Base-by-base conservation (phyloP, 2,113 vertebrate genomes). In the Apeltes quadracus region DNA sequence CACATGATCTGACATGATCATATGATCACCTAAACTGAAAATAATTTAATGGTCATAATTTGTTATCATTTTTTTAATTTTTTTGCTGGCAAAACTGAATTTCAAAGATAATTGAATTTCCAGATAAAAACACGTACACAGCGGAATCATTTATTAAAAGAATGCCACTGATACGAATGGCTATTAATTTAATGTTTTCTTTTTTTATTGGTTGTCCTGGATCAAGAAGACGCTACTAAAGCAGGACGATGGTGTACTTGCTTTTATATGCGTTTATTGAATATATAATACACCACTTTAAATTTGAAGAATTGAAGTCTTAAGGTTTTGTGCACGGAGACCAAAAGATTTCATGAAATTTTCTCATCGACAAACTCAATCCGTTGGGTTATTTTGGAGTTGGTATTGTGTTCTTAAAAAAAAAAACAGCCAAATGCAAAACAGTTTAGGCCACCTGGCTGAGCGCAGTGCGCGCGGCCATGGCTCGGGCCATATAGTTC, bases 401-500 rank as follows among this genome's bases (percentile, higher is more conserved):
- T 38, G 9, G 8, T 8, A 3, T 39, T 46, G 50, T 61, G 34
- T 13, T 14, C 9, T 46, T 22, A 54, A 12, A 13, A 15, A 39
- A 43, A 15, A 39, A 43, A 56, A 53, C 59, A 79, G 14, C 34
- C 20, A 66, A 66, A 84, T 80, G 72, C 55, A 76, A 59, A 83
- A 51, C 72, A 48, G 68, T 76, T 69, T 69, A 41, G 46, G 46
- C 50, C 23, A 50, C 16, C 23, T 7, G 38, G 14, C 32, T 34
- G 32, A 55, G 68, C 65, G 59, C 55, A n/a, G 32, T 22, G 69
- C 22, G 18, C 34, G 38, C 18, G 32, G 65, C 43, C 72, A 34
- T 11, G 57, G 64, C 78, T 64, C 53, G 20, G 50, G 76, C 69
- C 32, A 12, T 61, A 92, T 61, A 92, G 94, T 93, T 94, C 92